phyloP scores from a whole-genome alignment of 2,888 invertebrate genomes.

The Cryptops parisi region DNA sequence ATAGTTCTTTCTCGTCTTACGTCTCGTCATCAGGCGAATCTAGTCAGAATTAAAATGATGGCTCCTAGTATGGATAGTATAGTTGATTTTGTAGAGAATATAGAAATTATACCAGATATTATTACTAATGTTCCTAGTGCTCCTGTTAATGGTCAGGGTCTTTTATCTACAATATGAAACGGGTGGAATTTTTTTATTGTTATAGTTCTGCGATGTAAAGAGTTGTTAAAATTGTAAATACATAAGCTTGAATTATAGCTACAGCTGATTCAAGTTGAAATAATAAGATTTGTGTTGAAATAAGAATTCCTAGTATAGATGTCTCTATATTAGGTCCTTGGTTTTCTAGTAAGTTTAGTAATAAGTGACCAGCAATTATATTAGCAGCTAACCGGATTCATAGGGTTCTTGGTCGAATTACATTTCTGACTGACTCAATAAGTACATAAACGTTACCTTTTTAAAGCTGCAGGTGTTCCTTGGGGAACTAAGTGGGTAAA shows the following conservation, averaged over 20 bases:
- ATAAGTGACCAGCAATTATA: slow-evolving; percentile 57
- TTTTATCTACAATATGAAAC: slow-evolving; percentile 15
- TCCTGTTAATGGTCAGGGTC: too few species aligned
- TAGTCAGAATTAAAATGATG: too few species aligned
- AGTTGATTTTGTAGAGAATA: too few species aligned
- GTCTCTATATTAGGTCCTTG: slow-evolving; percentile 9
- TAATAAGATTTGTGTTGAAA: slow-evolving; percentile 39
- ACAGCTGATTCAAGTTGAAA: slow-evolving; percentile 45
- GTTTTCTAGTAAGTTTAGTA: slow-evolving; percentile 44
- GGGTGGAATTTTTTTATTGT: slow-evolving; percentile 15
- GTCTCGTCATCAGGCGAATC: too few species aligned
- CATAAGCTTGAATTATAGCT: slow-evolving; percentile 50
- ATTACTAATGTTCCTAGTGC: too few species aligned
- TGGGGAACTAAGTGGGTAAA: too few species aligned
- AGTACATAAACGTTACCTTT: too few species aligned
- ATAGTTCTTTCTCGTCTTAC: neutral
- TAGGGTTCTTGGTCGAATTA: slow-evolving; percentile 53
- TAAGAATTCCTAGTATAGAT: slow-evolving; percentile 1
- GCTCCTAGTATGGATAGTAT: too few species aligned
- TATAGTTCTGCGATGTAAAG: slow-evolving; percentile 47
- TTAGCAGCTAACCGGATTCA: slow-evolving; percentile 57
- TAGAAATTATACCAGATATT: too few species aligned
- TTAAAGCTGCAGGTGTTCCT: too few species aligned
- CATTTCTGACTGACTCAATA: slow-evolving; percentile 54
- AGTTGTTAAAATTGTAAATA: slow-evolving; percentile 48